Conservation (phyloP, 2,888 invertebrate genomes). For the Chloromyia formosa region DNA sequence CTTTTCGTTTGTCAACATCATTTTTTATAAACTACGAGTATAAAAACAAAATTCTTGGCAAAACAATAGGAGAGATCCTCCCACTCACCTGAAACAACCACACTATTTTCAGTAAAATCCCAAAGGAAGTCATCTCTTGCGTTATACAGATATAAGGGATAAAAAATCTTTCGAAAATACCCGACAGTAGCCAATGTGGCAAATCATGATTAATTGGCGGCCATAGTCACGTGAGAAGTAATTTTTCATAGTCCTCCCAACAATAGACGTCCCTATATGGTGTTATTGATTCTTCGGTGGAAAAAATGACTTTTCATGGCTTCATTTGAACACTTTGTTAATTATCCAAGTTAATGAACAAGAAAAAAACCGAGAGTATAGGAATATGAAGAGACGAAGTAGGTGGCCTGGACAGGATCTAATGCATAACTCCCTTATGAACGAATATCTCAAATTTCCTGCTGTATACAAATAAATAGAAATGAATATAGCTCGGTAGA, state of each 20-base stretch:
- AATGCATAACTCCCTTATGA: background rate
- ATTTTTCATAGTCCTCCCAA: conserved; percentile 40
- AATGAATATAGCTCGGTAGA: too few species aligned
- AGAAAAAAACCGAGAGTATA: conserved; percentile 22
- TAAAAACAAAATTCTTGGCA: too few species aligned
- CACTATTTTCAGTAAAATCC: too few species aligned
- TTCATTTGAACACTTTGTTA: conserved; percentile 48
- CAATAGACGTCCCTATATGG: background rate
- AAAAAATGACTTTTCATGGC: conserved; percentile 46
- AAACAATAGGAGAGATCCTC: too few species aligned
- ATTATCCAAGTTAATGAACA: conserved; percentile 50
- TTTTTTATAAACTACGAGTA: too few species aligned
- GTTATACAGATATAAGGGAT: too few species aligned
- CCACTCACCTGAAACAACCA: too few species aligned
- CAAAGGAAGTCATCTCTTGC: too few species aligned
- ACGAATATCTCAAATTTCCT: background rate
- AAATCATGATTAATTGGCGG: conserved; percentile 46
- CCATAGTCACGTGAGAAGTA: conserved; percentile 46
- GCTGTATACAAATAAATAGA: background rate
- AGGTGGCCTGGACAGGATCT: conserved; percentile 3
- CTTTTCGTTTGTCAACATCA: too few species aligned
- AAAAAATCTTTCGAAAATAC: conserved; percentile 23
- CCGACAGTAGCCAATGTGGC: conserved; percentile 36
- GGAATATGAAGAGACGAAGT: background rate
- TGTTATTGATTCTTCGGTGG: conserved; percentile 43